Conservation (phyloP, 2,888 invertebrate genomes). For the Leptopterna dolabrata region DNA sequence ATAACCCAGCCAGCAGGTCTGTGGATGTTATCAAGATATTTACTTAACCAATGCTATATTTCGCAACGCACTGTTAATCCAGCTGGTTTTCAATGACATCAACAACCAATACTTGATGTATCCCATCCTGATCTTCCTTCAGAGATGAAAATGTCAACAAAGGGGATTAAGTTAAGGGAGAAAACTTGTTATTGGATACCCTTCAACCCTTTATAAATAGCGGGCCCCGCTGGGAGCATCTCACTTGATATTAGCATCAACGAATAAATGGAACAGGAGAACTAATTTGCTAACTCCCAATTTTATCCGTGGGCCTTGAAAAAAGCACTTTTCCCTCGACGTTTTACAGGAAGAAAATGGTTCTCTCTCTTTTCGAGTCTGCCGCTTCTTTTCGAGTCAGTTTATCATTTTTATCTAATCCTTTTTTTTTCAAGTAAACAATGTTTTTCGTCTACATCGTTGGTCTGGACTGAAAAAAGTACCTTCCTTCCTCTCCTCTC, state of each 20-base stretch:
- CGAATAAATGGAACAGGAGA: background rate
- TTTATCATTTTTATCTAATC: conserved; percentile 27
- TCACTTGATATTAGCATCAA: background rate
- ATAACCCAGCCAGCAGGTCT: too few species aligned
- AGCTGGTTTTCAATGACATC: too few species aligned
- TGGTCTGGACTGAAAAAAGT: background rate
- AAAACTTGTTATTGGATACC: background rate
- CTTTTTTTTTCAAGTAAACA: background rate
- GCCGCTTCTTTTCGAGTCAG: background rate
- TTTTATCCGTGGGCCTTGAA: background rate
- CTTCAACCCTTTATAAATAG: background rate
- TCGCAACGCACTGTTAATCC: too few species aligned
- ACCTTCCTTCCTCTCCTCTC: background rate
- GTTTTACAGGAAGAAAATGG: background rate
- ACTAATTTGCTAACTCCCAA: conserved; percentile 11
- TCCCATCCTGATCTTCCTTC: too few species aligned
- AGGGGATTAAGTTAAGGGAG: background rate
- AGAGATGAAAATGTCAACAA: too few species aligned
- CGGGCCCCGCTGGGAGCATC: background rate
- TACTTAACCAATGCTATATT: too few species aligned
- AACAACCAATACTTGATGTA: too few species aligned
- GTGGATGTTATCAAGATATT: too few species aligned
- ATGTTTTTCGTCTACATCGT: background rate
- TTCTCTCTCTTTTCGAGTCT: background rate
- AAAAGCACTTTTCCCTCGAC: background rate